Base-by-base conservation (phyloP, 2,888 invertebrate genomes). In the Seira musarum region DNA sequence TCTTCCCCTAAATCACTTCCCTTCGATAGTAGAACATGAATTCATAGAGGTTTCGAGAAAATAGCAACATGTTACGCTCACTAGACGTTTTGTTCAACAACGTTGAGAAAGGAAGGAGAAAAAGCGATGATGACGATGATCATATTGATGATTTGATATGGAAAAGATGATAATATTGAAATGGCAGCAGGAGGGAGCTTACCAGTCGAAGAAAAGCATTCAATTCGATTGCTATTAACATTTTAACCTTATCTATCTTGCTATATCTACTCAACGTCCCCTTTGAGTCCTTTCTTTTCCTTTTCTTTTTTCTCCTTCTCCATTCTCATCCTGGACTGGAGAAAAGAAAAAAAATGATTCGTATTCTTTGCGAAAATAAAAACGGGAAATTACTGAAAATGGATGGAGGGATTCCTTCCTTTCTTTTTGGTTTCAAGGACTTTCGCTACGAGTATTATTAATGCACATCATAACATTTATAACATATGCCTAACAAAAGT, bases 341-440 rank as follows among this genome's bases (percentile, higher is more conserved):
- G 30, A 30, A n/a, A n/a, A n/a, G 30, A 30, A 8, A 30, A 30
- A 53, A 53, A 13, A 53, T 53, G 53, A n/a, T 3, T 53, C 53
- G 53, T 17, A 53, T 17, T 53, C 53, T 17, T 53, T 53, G 17
- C 17, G 53, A 53, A 53, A 53, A n/a, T 53, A 53, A 13, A 17
- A 53, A 53, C 17, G 53, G 17, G 53, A 53, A 53, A 53, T 53
- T 53, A 53, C 13, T 53, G 53, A 53, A 53, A 53, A n/a, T 53
- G 53, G 17, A 53, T 53, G 53, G 17, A 53, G 53, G 17, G 53
- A 53, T 53, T 53, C 53, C 53, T 2, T 53, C 13, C 53, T 15
- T 53, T 53, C 53, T 15, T 53, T 53, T 13, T 2, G 17, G 3
- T 53, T 53, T 53, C 53, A 53, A 53, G 53, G 53, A 53, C 53